These are phyloP conservation scores for Australoheros facetus DNA, from an alignment of 2,797 vertebrate genomes.

Conservation along the genomic window DNA sequence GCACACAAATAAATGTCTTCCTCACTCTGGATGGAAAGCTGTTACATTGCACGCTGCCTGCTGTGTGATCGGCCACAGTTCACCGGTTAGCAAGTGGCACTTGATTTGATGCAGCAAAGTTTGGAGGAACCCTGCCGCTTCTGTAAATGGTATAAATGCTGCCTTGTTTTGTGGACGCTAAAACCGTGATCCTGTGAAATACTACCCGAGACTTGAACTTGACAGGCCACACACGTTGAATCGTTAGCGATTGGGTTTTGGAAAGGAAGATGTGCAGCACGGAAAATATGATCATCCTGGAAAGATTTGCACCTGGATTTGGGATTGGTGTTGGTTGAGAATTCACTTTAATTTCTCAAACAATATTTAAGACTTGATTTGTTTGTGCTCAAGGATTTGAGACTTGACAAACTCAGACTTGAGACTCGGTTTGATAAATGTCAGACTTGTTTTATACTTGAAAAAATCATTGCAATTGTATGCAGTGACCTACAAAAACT, in stretches of 20 bases:
- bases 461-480: neutral
- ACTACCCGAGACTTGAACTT: neutral
- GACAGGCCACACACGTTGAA: neutral
- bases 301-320: neutral
- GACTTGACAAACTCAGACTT: neutral
- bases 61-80: conserved; percentile 2
- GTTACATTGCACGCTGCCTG: neutral
- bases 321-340: neutral
- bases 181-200: neutral
- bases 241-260: neutral
- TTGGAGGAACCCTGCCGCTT: neutral
- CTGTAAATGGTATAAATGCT: neutral
- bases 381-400: neutral
- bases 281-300: neutral
- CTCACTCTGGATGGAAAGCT: neutral
- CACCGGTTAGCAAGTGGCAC: neutral
- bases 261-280: no score
- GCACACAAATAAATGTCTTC: neutral
- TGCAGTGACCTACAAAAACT: neutral
- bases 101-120: neutral
- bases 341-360: neutral
- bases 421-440: neutral
- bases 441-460: neutral
- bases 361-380: neutral
- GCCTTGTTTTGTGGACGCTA: neutral